phyloP scores from a whole-genome alignment of 2,797 vertebrate genomes.

The Chiloscyllium punctatum region DNA sequence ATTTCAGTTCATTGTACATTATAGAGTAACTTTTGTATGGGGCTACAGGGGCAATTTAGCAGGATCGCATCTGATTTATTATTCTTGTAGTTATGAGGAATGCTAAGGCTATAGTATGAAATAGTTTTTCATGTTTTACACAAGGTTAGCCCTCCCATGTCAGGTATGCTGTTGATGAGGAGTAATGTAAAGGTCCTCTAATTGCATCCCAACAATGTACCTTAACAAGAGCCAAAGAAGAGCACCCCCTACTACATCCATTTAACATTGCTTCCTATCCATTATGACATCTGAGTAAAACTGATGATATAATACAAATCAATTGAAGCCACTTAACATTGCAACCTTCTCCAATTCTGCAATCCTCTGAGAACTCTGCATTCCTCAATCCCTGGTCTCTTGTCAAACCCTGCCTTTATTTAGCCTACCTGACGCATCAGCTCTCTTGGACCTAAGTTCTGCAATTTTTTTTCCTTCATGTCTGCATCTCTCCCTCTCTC shows the following conservation, averaged over 20 bases:
- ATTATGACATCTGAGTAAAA: background rate
- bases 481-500: background rate
- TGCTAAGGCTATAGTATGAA: background rate
- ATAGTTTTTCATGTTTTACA: background rate
- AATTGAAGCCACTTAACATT: background rate
- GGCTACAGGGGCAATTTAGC: too few species aligned
- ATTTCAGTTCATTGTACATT: background rate
- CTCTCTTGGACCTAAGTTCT: background rate
- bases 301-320: background rate
- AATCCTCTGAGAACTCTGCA: background rate
- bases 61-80: too few species aligned
- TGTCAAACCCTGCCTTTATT: background rate
- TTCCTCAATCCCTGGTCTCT: background rate
- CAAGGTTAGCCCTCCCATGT: background rate
- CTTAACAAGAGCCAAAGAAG: background rate
- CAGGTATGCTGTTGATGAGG: background rate
- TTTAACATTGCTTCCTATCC: background rate
- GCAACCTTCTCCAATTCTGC: background rate
- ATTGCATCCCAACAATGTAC: background rate
- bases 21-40: background rate
- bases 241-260: background rate
- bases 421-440: background rate
- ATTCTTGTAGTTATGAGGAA: too few species aligned
- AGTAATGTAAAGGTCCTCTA: background rate
- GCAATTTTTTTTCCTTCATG: background rate